Conservation (phyloP, 2,888 invertebrate genomes). For the Griposia aprilina region DNA sequence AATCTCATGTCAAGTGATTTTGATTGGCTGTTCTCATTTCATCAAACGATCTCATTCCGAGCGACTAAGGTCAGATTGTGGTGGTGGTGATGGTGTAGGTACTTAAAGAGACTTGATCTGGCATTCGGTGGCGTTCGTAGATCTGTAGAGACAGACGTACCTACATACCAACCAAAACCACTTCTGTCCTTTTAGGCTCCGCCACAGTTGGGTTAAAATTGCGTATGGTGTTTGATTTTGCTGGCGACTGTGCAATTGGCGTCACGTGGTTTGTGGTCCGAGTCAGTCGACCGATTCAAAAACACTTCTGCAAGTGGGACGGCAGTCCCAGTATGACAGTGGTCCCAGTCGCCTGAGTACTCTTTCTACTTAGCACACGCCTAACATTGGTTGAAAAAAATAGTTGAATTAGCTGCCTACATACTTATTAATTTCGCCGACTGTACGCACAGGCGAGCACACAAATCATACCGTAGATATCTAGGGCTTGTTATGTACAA, state of each 20-base stretch:
- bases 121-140: not conserved
- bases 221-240: not conserved
- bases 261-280: not conserved
- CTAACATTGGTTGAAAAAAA: not conserved
- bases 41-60: not conserved
- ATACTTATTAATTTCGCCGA: not conserved
- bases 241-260: not conserved
- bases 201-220: not conserved
- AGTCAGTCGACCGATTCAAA: no score
- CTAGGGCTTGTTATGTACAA: conserved; percentile 39
- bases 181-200: not conserved
- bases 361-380: not conserved
- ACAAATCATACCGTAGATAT: conserved; percentile 54
- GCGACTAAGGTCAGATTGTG: not conserved
- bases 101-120: not conserved
- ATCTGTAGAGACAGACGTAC: not conserved
- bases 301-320: no score
- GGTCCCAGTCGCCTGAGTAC: not conserved
- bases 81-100: no score
- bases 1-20: not conserved
- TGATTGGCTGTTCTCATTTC: not conserved
- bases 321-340: not conserved
- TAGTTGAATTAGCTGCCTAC: not conserved
- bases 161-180: not conserved
- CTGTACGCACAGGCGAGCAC: conserved; percentile 27